Evolutionary conservation across 1,140 invertebrate genomes (phyloP), one percentile per base, ranked within the genome.

Genomic region (Antheraea pernyi): DNA sequence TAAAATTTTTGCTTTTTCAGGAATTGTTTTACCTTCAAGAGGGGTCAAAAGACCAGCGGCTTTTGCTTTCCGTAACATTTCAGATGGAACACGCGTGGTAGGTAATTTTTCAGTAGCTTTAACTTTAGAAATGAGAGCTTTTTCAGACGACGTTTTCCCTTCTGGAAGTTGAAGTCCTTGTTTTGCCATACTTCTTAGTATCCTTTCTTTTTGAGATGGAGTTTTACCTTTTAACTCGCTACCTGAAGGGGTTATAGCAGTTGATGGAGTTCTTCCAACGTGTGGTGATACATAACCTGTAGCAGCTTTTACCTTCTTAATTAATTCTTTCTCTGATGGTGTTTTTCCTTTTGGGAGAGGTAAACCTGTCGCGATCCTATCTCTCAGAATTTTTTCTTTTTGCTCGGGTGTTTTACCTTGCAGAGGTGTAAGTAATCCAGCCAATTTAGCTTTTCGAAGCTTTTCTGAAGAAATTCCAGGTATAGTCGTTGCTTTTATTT

Each of bases 81-180:
- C 60, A 16, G 63, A 18, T 22, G 42, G 19, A 8, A 53, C 69
- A 59, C 65, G 74, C 0, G 76, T 70, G 65, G 77, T 73, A 30
- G 77, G 77, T 19, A 79, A 48, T 3, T 77, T 77, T 10, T 77
- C 7, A 19, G 77, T 75, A 5, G 10, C 39, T 68, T 73, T 68
- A 19, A 81, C 72, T 73, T 76, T 82, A 39, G 72, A 30, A n/a
- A 76, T 71, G 16, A 80, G 22, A 59, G 76, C 63, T 58, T 76
- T 74, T 53, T 82, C 77, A 19, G 76, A 78, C 3, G 67, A n/a
- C 10, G 77, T 76, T 71, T 76, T 74, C 10, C 65, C 71, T 62
- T 74, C 68, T 10, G 78, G 77, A 9, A 79, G 63, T 10, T 74
- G 78, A 19, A 79, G 65, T 7, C 76, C 76, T 60, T 69, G 59